Evolutionary conservation across 2,888 invertebrate species (phyloP), one percentile per base, ranked within the genome.

Genomic region (Eurytoma californica): DNA sequence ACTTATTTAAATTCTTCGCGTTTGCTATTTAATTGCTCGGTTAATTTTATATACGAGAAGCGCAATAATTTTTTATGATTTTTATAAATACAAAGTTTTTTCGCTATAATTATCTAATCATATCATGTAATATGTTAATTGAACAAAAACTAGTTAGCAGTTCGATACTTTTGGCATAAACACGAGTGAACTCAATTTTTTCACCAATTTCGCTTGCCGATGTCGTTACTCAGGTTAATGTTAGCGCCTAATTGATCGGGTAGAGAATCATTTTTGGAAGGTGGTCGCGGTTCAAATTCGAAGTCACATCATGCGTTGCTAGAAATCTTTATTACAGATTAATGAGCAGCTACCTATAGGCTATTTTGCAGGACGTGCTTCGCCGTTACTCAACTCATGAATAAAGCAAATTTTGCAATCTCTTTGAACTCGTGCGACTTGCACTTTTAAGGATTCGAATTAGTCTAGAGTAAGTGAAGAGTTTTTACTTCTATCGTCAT

Each of bases 181-280:
- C 53, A 16, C 28, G 24, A 49, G 49, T 18, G 49, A 9, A 66
- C 65, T 28, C 30, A 58, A 68, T 39, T 57, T 57, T 9, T 69
- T 57, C 39, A 18, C 30, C 39, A 18, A 69, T 18, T 55, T 55
- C 20, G 58, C 39, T 20, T 14, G 14, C 20, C 69, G 18, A 47
- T 58, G 13, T 47, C 58, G 58, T 69, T 58, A 30, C 61, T 30
- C 28, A 0, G 20, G 13, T 61, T 30, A 12, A 61, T 16, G 39
- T 14, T 57, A 14, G 18, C 5, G 13, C 47, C 47, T 58, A 60
- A 70, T 70, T 60, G 49, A 70, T 60, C 49, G n/a, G 49, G 24
- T 16, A 20, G 9, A 60, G 60, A 5, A 70, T 70, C 70, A 24
- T 47, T 70, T 70, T 24, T 58, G 58, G 49, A 70, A 70, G 60